A percentile compares a stretch with the other conserved stretches of the same genome.
Evolutionary conservation across 53 echinoderm and acorn worm species (phyloP).

Genomic region (Crossaster papposus): DNA sequence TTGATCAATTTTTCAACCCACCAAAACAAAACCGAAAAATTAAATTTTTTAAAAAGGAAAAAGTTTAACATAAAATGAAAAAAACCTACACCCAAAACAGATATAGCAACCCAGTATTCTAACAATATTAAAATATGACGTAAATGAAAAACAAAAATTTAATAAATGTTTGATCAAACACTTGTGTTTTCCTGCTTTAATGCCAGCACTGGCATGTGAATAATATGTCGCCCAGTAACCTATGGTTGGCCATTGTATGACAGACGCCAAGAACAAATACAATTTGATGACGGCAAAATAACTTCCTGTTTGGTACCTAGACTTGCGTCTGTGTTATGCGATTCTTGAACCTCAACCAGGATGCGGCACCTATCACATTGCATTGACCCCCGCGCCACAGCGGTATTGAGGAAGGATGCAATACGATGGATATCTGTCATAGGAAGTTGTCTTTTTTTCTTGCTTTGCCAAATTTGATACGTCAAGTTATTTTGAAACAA

Average conservation of each 20-base stretch:
- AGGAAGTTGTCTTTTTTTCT: constrained; percentile 10
- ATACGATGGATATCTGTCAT: constrained; percentile 8
- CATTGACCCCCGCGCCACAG: neutral
- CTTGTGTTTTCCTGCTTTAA: no score
- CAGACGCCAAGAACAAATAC: neutral
- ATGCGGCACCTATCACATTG: constrained; percentile 17
- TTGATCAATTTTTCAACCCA: no score
- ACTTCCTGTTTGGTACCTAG: constrained; percentile 40
- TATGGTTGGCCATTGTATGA: neutral
- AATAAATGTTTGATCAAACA: no score
- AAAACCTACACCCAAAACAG: no score
- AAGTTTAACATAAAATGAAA: no score
- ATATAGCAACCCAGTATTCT: no score
- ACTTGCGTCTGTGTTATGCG: constrained; percentile 4
- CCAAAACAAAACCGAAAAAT: no score
- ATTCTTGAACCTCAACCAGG: constrained; percentile 19
- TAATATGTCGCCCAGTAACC: neutral
- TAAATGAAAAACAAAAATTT: no score
- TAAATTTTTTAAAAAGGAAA: no score
- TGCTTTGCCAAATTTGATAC: neutral
- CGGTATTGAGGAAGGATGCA: neutral
- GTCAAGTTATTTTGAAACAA: neutral
- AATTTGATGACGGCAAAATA: neutral
- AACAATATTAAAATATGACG: no score
- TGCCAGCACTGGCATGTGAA: no score